A percentile compares a stretch with the other conserved stretches of the same genome.
phyloP scores from a whole-genome alignment of 1,140 invertebrate genomes.

The Laupala kohalensis region DNA sequence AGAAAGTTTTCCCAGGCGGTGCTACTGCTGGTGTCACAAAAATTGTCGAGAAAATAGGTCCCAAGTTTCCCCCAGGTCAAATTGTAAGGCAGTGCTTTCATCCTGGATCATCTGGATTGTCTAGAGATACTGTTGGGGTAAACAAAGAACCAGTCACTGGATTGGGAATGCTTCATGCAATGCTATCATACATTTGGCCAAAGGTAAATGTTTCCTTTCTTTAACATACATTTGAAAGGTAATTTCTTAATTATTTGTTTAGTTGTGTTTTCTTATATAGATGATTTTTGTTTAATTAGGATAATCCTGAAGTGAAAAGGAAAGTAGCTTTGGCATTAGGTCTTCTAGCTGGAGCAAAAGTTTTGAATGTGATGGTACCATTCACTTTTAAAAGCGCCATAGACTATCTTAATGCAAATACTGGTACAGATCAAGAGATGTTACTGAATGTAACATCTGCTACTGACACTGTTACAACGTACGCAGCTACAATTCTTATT shows the following conservation, averaged over 20 bases:
- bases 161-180: slow-evolving; percentile 69
- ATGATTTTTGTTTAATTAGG: slow-evolving; percentile 31
- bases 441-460: slow-evolving; percentile 52
- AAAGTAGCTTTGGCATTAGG: slow-evolving; percentile 76
- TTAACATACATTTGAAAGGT: slow-evolving; percentile 3
- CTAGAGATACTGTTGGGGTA: slow-evolving; percentile 45
- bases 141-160: slow-evolving; percentile 42
- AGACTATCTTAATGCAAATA: slow-evolving; percentile 68
- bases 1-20: not conserved
- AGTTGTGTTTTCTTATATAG: slow-evolving; percentile 6
- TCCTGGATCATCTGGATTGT: slow-evolving; percentile 62
- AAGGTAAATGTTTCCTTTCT: slow-evolving; percentile 38
- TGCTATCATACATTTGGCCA: slow-evolving; percentile 93
- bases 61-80: slow-evolving; percentile 32
- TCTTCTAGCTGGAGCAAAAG: slow-evolving; percentile 66
- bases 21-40: not conserved
- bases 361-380: slow-evolving; percentile 88
- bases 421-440: slow-evolving; percentile 29
- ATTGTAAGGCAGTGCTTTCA: slow-evolving; percentile 76
- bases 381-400: slow-evolving; percentile 92
- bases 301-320: slow-evolving; percentile 61
- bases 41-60: not conserved
- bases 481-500: slow-evolving; percentile 67
- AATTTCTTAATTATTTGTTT: not conserved
- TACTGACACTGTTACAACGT: slow-evolving; percentile 54